phyloP scores from a whole-genome alignment of 2,797 vertebrate species.

The Valencia hispanica region DNA sequence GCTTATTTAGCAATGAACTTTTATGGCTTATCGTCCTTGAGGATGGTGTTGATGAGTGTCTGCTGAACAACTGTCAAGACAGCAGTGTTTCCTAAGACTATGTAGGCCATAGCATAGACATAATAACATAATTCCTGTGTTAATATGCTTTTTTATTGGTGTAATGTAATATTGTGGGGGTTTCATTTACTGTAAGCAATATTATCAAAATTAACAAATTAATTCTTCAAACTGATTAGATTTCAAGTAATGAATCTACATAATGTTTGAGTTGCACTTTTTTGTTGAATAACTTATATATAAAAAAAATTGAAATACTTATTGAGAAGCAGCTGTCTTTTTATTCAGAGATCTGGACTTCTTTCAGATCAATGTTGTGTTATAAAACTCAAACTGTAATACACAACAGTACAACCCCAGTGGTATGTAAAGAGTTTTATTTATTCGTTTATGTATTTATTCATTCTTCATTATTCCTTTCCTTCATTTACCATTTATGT shows the following conservation, averaged over 20 bases:
- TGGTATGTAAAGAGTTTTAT: slow-evolving; percentile 32
- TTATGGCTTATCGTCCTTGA: too few relatives aligned
- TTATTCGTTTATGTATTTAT: slow-evolving; percentile 4
- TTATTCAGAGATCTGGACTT: slow-evolving; percentile 51
- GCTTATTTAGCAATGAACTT: too few relatives aligned
- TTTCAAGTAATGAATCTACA: not conserved
- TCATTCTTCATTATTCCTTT: slow-evolving; percentile 17
- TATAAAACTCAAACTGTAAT: slow-evolving; percentile 51
- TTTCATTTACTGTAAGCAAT: not conserved
- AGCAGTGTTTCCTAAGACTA: too few relatives aligned
- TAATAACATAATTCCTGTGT: too few relatives aligned
- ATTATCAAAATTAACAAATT: not conserved
- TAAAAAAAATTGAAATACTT: not conserved
- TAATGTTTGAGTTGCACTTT: not conserved
- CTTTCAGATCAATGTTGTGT: slow-evolving; percentile 54
- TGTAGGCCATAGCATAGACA: too few relatives aligned
- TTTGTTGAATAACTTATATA: not conserved
- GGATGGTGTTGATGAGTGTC: too few relatives aligned
- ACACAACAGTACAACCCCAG: slow-evolving; percentile 20
- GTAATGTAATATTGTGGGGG: too few relatives aligned
- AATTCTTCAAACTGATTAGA: not conserved
- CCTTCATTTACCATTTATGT: slow-evolving; percentile 42
- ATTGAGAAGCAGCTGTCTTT: not conserved
- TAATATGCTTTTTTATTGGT: too few relatives aligned
- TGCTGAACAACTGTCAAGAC: too few relatives aligned